Conservation (phyloP, 2,888 invertebrate genomes). For the Antheraea yamamai region DNA sequence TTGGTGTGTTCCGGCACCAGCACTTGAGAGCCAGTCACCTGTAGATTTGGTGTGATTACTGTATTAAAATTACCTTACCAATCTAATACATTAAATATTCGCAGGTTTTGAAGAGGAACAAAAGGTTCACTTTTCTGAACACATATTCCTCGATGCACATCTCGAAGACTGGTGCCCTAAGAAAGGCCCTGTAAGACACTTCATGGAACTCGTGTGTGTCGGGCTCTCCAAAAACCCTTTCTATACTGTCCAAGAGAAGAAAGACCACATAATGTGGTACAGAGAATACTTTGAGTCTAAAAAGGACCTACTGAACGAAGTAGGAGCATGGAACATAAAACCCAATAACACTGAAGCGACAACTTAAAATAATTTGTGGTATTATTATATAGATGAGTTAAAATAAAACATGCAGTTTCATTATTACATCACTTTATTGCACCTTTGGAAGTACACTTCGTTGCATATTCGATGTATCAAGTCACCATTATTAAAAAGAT, state of each 20-base stretch:
- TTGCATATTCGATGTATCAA: constrained; percentile 44
- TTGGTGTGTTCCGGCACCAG: too few relatives aligned
- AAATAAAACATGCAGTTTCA: constrained; percentile 41
- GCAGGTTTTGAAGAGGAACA: constrained; percentile 85
- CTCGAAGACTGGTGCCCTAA: constrained; percentile 94
- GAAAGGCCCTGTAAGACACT: constrained; percentile 95
- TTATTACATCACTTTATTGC: constrained; percentile 77
- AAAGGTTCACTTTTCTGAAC: constrained; percentile 93
- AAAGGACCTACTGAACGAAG: constrained; percentile 85
- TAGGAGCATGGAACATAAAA: constrained; percentile 80
- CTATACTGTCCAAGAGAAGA: constrained; percentile 92
- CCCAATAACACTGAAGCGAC: constrained; percentile 42
- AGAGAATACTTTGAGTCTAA: constrained; percentile 93
- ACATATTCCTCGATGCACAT: constrained; percentile 94
- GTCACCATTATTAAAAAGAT: not conserved
- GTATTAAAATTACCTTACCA: not conserved
- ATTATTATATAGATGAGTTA: constrained; percentile 19
- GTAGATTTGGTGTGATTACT: too few relatives aligned
- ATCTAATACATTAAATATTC: constrained; percentile 26
- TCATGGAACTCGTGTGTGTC: constrained; percentile 97
- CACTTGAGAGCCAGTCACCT: too few relatives aligned
- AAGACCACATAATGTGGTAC: constrained; percentile 95
- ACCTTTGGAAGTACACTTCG: constrained; percentile 80
- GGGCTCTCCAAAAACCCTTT: constrained; percentile 97
- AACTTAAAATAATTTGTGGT: constrained; percentile 35